phyloP scores from a whole-genome alignment of 2,888 invertebrate genomes.

The Aricia artaxerxes region DNA sequence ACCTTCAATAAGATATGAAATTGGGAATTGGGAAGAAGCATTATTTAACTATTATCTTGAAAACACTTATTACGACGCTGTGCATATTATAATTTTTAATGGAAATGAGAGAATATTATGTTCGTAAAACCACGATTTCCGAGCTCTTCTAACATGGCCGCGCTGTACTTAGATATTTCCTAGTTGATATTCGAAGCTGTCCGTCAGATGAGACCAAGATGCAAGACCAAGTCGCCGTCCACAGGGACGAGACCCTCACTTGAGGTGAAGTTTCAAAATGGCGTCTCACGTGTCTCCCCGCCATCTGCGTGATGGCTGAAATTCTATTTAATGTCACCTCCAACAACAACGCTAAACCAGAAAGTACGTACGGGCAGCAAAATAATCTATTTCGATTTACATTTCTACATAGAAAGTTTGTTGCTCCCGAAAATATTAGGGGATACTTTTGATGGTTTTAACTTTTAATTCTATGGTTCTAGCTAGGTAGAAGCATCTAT shows the following conservation, averaged over 20 bases:
- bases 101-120: no score
- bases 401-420: no score
- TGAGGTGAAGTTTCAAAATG: conserved; percentile 22
- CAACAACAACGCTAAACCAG: conserved; percentile 31
- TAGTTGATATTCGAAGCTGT: not conserved
- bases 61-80: no score
- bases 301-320: conserved; percentile 27
- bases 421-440: no score
- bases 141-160: no score
- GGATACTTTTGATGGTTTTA: no score
- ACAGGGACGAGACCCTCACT: conserved; percentile 16
- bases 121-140: no score
- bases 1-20: no score
- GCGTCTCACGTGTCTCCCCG: conserved; percentile 11
- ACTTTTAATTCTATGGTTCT: no score
- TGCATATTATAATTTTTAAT: not conserved
- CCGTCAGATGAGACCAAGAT: not conserved
- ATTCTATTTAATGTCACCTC: conserved; percentile 32
- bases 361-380: conserved; percentile 16
- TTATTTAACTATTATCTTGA: no score
- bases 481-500: no score
- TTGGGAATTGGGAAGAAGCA: no score
- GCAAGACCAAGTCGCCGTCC: not conserved
- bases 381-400: not conserved
- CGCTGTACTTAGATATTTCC: not conserved